These are phyloP conservation scores for Maccullochella peelii DNA, from an alignment of 2,113 vertebrate genomes.

Conservation along the genomic window DNA sequence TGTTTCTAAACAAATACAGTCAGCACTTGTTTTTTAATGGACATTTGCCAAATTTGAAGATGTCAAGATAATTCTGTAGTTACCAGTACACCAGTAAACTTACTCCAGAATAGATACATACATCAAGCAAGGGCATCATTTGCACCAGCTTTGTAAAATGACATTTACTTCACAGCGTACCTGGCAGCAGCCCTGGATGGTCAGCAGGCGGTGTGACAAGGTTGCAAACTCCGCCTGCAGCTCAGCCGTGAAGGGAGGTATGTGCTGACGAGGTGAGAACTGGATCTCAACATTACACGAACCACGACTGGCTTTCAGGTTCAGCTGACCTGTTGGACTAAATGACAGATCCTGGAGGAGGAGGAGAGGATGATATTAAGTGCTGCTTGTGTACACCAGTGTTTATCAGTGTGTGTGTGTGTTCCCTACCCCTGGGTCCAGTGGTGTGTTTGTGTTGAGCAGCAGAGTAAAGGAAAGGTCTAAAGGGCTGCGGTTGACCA, in stretches of 20 bases:
- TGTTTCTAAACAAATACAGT: not conserved
- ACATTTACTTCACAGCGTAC: conserved; percentile 21
- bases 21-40: not conserved
- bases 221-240: conserved; percentile 85
- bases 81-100: not conserved
- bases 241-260: conserved; percentile 84
- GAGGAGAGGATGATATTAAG: not conserved
- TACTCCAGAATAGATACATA: too few species aligned
- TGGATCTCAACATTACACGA: conserved; percentile 83
- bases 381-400: not conserved
- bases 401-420: not conserved
- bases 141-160: not conserved
- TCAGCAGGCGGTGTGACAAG: conserved; percentile 83
- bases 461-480: conserved; percentile 83
- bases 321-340: conserved; percentile 78
- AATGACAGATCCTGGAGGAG: conserved; percentile 73
- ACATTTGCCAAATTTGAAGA: not conserved
- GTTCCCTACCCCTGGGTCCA: conserved; percentile 84
- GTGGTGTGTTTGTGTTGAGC: conserved; percentile 70
- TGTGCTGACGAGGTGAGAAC: conserved; percentile 82
- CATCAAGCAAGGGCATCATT: not conserved
- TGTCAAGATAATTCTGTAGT: not conserved
- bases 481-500: conserved; percentile 86
- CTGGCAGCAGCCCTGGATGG: conserved; percentile 87
- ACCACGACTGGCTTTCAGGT: conserved; percentile 80